Conservation (phyloP, 2,797 vertebrate genomes). For the Setipinna tenuifilis region DNA sequence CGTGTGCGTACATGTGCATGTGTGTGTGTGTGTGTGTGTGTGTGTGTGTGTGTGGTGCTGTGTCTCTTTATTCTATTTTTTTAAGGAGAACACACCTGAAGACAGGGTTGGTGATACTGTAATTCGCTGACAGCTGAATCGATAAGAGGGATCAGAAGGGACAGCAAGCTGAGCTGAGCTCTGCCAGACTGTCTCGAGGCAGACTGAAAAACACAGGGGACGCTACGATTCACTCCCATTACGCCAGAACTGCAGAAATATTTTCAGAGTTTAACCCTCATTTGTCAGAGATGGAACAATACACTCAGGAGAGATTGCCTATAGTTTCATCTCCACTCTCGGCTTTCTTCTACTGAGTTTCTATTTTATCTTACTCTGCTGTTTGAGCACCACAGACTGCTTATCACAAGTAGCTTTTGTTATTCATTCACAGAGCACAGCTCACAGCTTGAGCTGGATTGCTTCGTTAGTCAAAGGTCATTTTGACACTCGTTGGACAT, state of each 20-base stretch:
- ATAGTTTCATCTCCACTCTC: neutral
- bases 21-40: too few species aligned
- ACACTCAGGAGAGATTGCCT: conserved; percentile 24
- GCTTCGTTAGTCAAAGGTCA: conserved; percentile 13
- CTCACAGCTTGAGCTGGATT: neutral
- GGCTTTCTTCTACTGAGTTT: neutral
- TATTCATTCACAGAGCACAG: conserved; percentile 12
- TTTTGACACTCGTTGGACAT: conserved; percentile 21
- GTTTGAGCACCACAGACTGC: neutral
- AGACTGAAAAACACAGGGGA: conserved; percentile 44
- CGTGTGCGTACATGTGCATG: too few species aligned
- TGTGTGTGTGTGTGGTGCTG: neutral
- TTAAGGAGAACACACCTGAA: neutral
- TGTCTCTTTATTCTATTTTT: conserved; percentile 8
- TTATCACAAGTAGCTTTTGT: neutral
- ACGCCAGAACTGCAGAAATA: neutral
- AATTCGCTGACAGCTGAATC: conserved; percentile 57
- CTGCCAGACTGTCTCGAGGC: conserved; percentile 32
- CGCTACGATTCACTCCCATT: conserved; percentile 40
- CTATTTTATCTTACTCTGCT: neutral
- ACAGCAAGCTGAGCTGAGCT: conserved; percentile 29
- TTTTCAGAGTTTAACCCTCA: conserved; percentile 6
- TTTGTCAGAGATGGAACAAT: conserved; percentile 28
- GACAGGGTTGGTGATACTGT: conserved; percentile 36
- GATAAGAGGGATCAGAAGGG: conserved; percentile 53